Evolutionary conservation across 2,888 invertebrate genomes (phyloP), one percentile per base, ranked within the genome.

Genomic region (Lasioglossum vierecki): DNA sequence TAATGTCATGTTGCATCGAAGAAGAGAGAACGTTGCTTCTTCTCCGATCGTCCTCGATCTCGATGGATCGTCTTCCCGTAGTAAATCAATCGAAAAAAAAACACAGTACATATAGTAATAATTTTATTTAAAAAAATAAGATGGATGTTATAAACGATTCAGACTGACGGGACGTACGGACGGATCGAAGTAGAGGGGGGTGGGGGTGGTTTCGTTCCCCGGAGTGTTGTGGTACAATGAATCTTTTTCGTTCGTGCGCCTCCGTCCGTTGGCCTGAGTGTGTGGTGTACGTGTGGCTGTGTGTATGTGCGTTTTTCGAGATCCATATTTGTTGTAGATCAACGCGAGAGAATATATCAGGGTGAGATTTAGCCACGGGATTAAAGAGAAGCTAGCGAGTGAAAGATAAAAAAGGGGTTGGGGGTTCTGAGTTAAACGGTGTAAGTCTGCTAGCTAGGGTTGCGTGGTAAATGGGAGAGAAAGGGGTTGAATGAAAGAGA

Each of bases 1-100:
- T 44, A 44, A 57, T 57, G n/a, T 70, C 70, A 79, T 63, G 81
- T 85, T 53, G 76, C 82, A 76, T 79, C 83, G 88, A 91, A 84
- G 80, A 87, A 83, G 85, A 88, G 82, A 87, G 83, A 85, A 77
- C 82, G 86, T 91, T 90, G 82, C 88, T 85, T 92, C 90, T 88
- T 91, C 84, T 92, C 91, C 68, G 87, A 91, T 88, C 90, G 90
- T 92, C 90, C 89, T 91, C 90, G 89, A 92, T 92, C 91, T 91
- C 88, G 88, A 91, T 91, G 90, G 89, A 90, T 90, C 89, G 91
- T 89, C 87, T 89, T 90, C 87, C 81, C 84, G 86, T 90, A 85
- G 84, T 88, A 78, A 71, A 88, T 68, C 30, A 63, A 80, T 68
- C 83, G 80, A 88, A 68, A 68, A 68, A 35, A 66, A 18, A 35